phyloP scores from a whole-genome alignment of 2,797 vertebrate genomes.

The Syndactyla subalaris region DNA sequence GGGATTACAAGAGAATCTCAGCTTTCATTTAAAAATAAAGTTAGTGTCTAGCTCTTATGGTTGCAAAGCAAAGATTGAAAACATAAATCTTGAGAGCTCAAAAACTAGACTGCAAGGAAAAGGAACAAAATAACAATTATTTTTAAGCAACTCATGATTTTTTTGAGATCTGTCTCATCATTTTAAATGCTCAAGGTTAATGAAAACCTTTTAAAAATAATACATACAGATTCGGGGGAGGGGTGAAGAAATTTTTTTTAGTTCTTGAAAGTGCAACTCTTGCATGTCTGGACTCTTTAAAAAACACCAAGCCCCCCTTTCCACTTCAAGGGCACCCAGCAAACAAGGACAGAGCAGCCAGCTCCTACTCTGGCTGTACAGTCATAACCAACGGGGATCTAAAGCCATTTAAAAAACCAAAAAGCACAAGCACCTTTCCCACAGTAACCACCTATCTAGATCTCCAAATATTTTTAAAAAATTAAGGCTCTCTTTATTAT shows the following conservation, averaged over 20 bases:
- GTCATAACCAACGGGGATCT: not conserved
- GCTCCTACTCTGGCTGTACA: not conserved
- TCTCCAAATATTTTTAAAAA: not conserved
- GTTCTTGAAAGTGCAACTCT: not conserved
- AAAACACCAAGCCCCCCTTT: not conserved
- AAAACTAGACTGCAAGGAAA: conserved; percentile 19
- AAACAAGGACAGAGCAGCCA: not conserved
- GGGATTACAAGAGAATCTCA: conserved; percentile 52
- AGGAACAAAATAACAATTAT: not conserved
- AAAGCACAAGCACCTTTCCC: not conserved
- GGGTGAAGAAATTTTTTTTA: not conserved
- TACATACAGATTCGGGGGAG: not conserved
- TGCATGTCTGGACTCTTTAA: not conserved
- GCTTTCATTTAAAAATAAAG: conserved; percentile 66
- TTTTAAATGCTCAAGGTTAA: not conserved
- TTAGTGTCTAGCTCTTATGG: not conserved
- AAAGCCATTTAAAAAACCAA: not conserved
- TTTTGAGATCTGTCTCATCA: not conserved
- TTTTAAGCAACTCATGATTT: conserved; percentile 11
- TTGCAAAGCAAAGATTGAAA: conserved; percentile 19
- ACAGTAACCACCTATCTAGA: not conserved
- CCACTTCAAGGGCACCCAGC: not conserved
- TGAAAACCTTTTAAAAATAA: not conserved
- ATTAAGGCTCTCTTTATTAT: not conserved
- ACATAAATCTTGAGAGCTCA: conserved; percentile 19